Evolutionary conservation across 2,113 vertebrate genomes (phyloP).

Genomic region (Galbula dea): DNA sequence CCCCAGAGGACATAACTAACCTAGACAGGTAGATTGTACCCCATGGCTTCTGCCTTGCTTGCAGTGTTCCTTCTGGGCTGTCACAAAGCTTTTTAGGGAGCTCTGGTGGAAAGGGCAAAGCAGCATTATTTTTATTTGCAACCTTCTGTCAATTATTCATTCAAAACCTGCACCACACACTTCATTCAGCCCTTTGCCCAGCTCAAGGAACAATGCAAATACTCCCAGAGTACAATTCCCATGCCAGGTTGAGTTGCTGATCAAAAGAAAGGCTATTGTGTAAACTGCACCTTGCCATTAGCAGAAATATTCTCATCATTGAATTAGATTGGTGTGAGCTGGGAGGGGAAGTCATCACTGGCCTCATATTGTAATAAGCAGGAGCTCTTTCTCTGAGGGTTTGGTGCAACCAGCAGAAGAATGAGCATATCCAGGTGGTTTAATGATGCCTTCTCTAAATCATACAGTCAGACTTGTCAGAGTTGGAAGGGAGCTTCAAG

Average conservation of each 20-base stretch:
- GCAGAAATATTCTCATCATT: conserved; percentile 73
- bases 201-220: conserved; percentile 70
- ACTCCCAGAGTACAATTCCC: conserved; percentile 71
- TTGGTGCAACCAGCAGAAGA: conserved; percentile 8
- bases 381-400: neutral
- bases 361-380: conserved; percentile 22
- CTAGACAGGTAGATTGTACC: neutral
- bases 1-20: neutral
- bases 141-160: conserved; percentile 50
- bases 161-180: neutral
- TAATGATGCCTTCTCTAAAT: too few relatives aligned
- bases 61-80: neutral
- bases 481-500: too few relatives aligned
- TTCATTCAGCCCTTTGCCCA: conserved; percentile 65
- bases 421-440: neutral
- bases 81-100: conserved; percentile 23
- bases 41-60: neutral
- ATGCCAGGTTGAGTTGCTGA: conserved; percentile 65
- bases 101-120: neutral
- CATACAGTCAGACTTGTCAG: too few relatives aligned
- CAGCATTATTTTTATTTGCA: conserved; percentile 22
- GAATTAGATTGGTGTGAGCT: conserved; percentile 62
- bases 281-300: conserved; percentile 59
- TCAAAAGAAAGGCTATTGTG: conserved; percentile 73
- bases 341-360: conserved; percentile 35